Base-by-base conservation (phyloP, 2,797 vertebrate species). In the Oreochromis grahami region DNA sequence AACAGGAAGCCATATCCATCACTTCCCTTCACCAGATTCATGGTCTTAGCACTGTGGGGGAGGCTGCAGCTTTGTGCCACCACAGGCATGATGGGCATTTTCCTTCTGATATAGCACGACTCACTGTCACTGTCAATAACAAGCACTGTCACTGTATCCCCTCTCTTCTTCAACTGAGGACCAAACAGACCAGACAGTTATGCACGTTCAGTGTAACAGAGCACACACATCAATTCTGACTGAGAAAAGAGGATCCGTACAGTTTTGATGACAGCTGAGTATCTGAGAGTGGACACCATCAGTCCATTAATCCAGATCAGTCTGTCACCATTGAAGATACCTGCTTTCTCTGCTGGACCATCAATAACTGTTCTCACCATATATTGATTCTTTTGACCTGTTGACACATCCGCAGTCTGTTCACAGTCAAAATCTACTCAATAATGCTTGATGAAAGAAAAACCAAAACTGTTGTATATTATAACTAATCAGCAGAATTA, bases 1-100 rank as follows among this genome's bases (percentile, higher is more conserved):
- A 99, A 96, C 86, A 99, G 93, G 86, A 99, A 99, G 7, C 98
- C 98, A 0, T 97, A 99, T 24, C 98, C 98, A 5, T 95, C 86
- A 0, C 84, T 90, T 9, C 97, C 97, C 88, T 97, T 97, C n/a
- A 92, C 86, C 51, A 99, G 88, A 74, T 94, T 92, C 90, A 99
- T 92, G 81, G 96, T 96, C 41, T 96, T 97, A 24, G 95, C 94
- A 36, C 70, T 90, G 87, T 97, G 90, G 2, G 97, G 98, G 7
- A 99, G 94, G 76, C 94, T 92, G 86, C 95, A 93, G 77, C 94
- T 93, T 70, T 97, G 94, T 0, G 98, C 97, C 91, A 98, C 45
- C n/a, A 95, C 90, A 0, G 98, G 97, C 1, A 96, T 93, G 90
- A 97, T 93, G 43, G 94, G 95, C 85, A 98, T 88, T 3, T 96